These are phyloP conservation scores for Acrocephalus arundinaceus DNA, from an alignment of 2,113 vertebrate genomes.

Conservation along the genomic window DNA sequence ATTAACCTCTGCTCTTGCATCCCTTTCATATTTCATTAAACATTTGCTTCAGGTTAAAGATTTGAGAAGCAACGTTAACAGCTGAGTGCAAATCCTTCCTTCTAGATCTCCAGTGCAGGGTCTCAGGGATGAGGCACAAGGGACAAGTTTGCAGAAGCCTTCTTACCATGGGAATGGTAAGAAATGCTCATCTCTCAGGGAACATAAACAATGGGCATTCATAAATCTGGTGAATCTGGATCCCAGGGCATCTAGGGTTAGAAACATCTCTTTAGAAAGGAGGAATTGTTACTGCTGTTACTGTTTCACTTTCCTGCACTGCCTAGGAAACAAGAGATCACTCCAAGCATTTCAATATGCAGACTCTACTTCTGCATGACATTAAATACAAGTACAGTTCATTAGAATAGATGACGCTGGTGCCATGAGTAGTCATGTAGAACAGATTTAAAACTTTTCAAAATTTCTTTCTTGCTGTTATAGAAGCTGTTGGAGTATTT, in stretches of 20 bases:
- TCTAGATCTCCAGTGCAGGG: background rate
- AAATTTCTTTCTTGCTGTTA: background rate
- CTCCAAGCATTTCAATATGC: background rate
- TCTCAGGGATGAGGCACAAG: background rate
- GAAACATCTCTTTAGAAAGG: background rate
- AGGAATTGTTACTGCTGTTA: background rate
- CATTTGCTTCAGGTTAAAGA: constrained; percentile 10
- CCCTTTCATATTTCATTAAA: constrained; percentile 46
- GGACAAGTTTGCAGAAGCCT: background rate
- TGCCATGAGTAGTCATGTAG: background rate
- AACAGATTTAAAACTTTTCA: background rate
- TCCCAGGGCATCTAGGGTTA: background rate
- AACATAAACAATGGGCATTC: too few relatives aligned
- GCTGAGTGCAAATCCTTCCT: background rate
- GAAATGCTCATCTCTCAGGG: fast-evolving
- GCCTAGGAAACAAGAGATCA: background rate
- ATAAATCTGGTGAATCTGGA: background rate
- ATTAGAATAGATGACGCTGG: background rate
- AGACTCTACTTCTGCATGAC: background rate
- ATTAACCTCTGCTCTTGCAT: constrained; percentile 50
- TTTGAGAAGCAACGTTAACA: background rate
- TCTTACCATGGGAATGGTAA: fast-evolving
- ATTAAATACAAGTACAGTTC: background rate
- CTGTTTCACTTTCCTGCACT: background rate
- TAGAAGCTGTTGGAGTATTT: background rate